Evolutionary conservation across 2,888 invertebrate species (phyloP).

Genomic region (Xylota sylvarum): DNA sequence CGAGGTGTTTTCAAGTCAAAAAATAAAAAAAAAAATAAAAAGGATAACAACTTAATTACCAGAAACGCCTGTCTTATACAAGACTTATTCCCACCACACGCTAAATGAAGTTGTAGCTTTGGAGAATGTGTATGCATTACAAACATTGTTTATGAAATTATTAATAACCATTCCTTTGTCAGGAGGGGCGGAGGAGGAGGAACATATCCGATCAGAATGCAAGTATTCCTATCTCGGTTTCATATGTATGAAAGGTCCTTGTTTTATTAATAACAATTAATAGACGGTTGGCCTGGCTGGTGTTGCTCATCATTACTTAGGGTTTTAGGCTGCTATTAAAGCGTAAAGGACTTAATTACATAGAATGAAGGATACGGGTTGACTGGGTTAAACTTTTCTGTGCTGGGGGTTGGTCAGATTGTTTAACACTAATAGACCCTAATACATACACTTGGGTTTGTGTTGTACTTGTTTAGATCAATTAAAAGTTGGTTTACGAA

Average conservation of each 20-base stretch:
- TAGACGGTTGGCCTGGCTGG: slow-evolving; percentile 33
- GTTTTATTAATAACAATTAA: slow-evolving; percentile 55
- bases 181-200: no score
- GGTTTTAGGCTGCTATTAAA: slow-evolving; percentile 29
- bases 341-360: slow-evolving; percentile 48
- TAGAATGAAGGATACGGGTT: slow-evolving; percentile 9
- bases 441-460: background rate
- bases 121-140: background rate
- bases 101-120: background rate
- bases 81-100: background rate
- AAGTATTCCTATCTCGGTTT: background rate
- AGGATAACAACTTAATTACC: slow-evolving; percentile 33
- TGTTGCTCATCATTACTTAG: slow-evolving; percentile 43
- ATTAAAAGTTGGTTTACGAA: slow-evolving; percentile 51
- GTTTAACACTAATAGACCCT: slow-evolving; percentile 14
- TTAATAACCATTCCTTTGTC: slow-evolving; percentile 8
- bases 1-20: slow-evolving; percentile 30
- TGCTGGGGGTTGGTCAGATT: background rate
- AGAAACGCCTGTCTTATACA: background rate
- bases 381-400: slow-evolving; percentile 6
- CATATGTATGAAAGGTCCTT: slow-evolving; percentile 8
- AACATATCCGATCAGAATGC: background rate
- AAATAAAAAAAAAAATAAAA: background rate
- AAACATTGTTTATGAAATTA: slow-evolving; percentile 26
- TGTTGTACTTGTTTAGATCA: slow-evolving; percentile 20